These are phyloP conservation scores for Epiblema foenella DNA, from an alignment of 2,888 invertebrate genomes.

Conservation along the genomic window DNA sequence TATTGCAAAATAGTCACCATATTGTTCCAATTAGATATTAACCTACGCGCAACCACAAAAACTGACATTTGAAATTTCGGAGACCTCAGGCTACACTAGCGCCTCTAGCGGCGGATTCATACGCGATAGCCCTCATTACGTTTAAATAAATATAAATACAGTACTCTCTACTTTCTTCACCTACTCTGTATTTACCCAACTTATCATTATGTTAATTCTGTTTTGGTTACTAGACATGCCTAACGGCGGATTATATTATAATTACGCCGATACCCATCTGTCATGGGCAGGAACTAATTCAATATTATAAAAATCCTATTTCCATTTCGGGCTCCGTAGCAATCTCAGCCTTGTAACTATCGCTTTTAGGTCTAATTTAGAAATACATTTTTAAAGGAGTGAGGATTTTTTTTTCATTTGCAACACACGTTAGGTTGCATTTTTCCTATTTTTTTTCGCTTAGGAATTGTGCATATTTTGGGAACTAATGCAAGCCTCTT, in stretches of 20 bases:
- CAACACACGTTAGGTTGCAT: conserved; percentile 13
- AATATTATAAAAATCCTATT: conserved; percentile 8
- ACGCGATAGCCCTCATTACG: no score
- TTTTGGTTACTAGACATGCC: conserved; percentile 38
- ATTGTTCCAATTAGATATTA: no score
- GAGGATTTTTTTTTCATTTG: neutral
- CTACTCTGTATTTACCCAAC: conserved; percentile 23
- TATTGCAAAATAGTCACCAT: no score
- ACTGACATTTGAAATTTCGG: no score
- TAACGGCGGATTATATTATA: conserved; percentile 32
- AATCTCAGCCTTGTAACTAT: neutral
- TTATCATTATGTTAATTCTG: conserved; percentile 44
- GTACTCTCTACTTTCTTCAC: neutral
- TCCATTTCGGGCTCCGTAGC: neutral
- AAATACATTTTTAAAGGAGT: neutral
- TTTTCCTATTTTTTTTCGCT: conserved; percentile 19
- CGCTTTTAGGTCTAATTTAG: neutral
- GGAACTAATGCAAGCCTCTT: neutral
- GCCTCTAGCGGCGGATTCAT: no score
- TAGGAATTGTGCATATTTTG: conserved; percentile 6
- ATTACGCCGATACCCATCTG: conserved; percentile 41
- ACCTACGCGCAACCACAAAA: no score
- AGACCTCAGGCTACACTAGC: no score
- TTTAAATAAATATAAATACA: neutral
- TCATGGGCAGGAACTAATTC: conserved; percentile 36